Percentiles rank a stretch among this genome's conserved stretches.
These are phyloP conservation scores for Diadophis punctatus DNA, from an alignment of 2,113 vertebrate genomes.

Conservation along the genomic window DNA sequence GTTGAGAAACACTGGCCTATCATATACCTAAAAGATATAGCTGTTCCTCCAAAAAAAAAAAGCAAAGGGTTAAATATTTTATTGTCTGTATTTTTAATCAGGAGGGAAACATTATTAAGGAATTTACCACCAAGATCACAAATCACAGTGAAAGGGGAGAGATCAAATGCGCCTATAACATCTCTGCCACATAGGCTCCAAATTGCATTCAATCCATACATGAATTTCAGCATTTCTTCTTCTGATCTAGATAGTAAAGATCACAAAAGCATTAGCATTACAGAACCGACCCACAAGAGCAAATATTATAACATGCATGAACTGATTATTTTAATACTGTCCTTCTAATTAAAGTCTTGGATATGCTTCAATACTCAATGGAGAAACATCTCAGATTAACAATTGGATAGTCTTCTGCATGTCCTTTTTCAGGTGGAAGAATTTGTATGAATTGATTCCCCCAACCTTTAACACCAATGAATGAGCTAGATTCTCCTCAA, in stretches of 20 bases:
- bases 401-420: background rate
- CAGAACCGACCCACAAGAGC: background rate
- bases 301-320: background rate
- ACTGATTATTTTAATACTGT: background rate
- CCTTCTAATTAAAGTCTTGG: background rate
- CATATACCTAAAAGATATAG: background rate
- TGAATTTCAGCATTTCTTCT: constrained; percentile 79
- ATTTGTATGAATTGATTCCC: background rate
- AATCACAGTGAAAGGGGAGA: constrained; percentile 74
- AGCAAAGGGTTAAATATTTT: background rate
- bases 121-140: constrained; percentile 86
- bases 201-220: constrained; percentile 82
- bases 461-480: background rate
- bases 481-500: background rate
- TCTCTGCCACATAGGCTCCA: constrained; percentile 82
- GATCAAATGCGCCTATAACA: constrained; percentile 82
- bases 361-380: background rate
- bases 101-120: background rate
- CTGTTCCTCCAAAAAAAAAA: background rate
- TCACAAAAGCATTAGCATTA: background rate
- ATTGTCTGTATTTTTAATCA: background rate
- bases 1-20: no score
- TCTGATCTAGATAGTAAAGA: constrained; percentile 70
- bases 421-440: background rate
- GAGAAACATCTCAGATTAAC: background rate